Percentiles rank a stretch among this genome's conserved stretches.
Evolutionary conservation across 1,140 invertebrate species (phyloP).

Genomic region (Ylistrum balloti): DNA sequence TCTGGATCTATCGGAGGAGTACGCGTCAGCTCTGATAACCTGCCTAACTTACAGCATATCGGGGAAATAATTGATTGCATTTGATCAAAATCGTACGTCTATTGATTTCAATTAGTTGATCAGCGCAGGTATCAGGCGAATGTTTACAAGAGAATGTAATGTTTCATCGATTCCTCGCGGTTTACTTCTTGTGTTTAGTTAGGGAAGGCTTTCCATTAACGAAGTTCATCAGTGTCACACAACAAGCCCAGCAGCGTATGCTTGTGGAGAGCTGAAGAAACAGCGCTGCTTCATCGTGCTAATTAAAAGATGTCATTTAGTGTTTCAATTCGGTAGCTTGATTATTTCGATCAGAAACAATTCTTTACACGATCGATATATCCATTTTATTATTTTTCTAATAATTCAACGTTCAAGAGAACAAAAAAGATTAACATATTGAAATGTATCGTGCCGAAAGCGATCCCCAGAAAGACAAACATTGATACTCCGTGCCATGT

Average conservation of each 20-base stretch:
- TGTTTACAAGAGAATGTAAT: background rate
- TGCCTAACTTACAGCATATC: background rate
- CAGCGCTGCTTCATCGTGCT: background rate
- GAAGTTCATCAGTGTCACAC: background rate
- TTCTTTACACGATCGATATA: background rate
- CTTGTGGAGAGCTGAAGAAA: background rate
- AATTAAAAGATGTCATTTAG: background rate
- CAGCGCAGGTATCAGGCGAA: background rate
- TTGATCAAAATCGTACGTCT: background rate
- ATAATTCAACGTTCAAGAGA: background rate
- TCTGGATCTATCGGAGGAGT: background rate
- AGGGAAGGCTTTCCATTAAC: background rate
- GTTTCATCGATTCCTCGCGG: background rate
- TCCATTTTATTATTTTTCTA: background rate
- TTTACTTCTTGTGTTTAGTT: background rate
- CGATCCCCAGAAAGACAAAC: background rate
- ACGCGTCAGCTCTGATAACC: background rate
- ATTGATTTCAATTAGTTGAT: slow-evolving; percentile 2
- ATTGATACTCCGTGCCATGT: background rate
- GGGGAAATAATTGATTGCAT: background rate
- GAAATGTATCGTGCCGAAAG: background rate
- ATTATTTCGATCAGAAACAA: background rate
- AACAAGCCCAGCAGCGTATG: background rate
- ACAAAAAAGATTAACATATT: background rate
- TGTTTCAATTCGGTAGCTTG: background rate